A percentile compares a stretch with the other conserved stretches of the same genome.
Evolutionary conservation across 2,113 vertebrate genomes (phyloP).

Genomic region (Pedetes capensis): DNA sequence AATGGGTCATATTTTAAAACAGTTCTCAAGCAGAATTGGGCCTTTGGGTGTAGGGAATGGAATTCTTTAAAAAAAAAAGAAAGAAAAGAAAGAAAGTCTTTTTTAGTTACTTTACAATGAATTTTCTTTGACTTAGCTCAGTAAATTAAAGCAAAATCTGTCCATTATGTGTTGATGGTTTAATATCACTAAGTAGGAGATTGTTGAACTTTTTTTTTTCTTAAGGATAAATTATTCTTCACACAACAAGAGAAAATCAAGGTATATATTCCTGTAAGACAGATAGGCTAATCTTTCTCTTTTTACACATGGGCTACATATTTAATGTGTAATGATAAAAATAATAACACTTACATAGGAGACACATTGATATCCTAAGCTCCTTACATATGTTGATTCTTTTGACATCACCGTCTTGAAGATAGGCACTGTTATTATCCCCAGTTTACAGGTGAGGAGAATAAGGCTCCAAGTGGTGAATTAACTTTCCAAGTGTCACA

Average conservation of each 20-base stretch:
- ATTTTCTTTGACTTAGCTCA: not conserved
- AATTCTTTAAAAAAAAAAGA: not conserved
- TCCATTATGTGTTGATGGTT: not conserved
- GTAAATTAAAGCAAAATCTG: not conserved
- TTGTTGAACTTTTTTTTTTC: not conserved
- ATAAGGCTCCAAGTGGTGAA: not conserved
- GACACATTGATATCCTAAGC: not conserved
- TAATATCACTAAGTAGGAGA: not conserved
- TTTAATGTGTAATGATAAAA: not conserved
- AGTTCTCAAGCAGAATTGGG: not conserved
- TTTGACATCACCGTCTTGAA: not conserved
- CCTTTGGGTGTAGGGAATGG: not conserved
- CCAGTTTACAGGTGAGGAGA: not conserved
- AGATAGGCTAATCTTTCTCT: not conserved
- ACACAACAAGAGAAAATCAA: not conserved
- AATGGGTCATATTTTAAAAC: constrained; percentile 39
- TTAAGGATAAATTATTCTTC: not conserved
- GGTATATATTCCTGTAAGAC: not conserved
- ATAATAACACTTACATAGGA: not conserved
- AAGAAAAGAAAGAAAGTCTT: not conserved
- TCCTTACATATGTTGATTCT: too few species aligned
- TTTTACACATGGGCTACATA: not conserved
- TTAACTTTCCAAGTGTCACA: not conserved
- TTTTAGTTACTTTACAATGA: not conserved
- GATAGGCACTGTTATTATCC: not conserved